Evolutionary conservation across 2,888 invertebrate species (phyloP), one percentile per base, ranked within the genome.

Genomic region (Limnephilus rhombicus): DNA sequence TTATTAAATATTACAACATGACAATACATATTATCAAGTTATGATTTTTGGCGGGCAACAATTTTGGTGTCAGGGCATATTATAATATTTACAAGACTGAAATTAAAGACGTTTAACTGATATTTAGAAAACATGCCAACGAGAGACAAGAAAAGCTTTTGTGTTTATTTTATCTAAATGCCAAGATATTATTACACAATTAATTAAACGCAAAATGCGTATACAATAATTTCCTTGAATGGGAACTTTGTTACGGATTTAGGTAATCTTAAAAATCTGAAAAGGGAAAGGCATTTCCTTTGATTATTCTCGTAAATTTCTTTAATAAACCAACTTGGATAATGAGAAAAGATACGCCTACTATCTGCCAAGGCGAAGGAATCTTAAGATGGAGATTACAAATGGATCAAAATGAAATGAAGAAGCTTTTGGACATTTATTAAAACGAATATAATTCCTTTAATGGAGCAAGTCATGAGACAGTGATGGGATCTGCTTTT

Each of bases 391-490:
- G 87, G 68, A 53, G 87, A 68, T 87, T 87, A 87, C 53, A 29
- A 86, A n/a, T 49, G 29, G 45, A 87, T 88, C 91, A 45, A 49
- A 45, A 80, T 49, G 82, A 91, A 45, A 49, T 34, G 53, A 88
- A 88, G 82, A 82, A 49, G 81, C 87, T 81, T 91, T 86, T 24
- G 53, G 91, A 91, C 86, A 86, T 80, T 91, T 86, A 91, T 91
- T 85, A 85, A 85, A 37, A 85, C 37, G 31, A 85, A 85, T 85
- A 5, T 85, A 34, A 85, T 85, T 85, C 41, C n/a, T 34, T n/a
- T 85, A 85, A 85, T 85, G 85, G 91, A 91, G 86, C 29, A 81
- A 49, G 49, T 89, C 29, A 29, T 31, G 68, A 68, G 24, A 68
- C 24, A 24, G n/a, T n/a, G 68, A 68, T 68, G 68, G 24, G n/a